A percentile compares a stretch with the other conserved stretches of the same genome.
phyloP scores from a whole-genome alignment of 2,888 invertebrate genomes.

The Lasioglossum zephyrum region DNA sequence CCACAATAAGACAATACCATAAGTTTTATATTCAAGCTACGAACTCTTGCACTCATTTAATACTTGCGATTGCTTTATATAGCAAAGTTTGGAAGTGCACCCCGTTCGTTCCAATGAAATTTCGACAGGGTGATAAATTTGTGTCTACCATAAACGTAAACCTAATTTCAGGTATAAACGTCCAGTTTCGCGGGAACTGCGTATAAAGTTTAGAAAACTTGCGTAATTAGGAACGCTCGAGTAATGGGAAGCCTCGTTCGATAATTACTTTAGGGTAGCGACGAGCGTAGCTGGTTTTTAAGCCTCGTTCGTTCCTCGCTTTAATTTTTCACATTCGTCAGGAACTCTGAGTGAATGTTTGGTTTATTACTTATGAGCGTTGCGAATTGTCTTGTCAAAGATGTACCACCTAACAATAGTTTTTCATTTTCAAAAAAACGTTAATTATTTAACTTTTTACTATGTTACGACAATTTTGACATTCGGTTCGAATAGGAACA shows the following conservation, averaged over 20 bases:
- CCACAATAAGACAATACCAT: not conserved
- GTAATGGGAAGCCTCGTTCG: not conserved
- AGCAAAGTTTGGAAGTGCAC: not conserved
- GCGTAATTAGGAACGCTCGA: not conserved
- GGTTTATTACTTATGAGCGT: not conserved
- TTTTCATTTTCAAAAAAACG: too few relatives aligned
- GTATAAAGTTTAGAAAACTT: constrained; percentile 6
- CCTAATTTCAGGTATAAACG: not conserved
- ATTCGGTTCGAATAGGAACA: not conserved
- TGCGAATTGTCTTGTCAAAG: not conserved
- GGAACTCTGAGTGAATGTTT: not conserved
- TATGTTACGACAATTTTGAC: not conserved
- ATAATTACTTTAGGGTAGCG: not conserved
- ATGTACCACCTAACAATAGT: not conserved
- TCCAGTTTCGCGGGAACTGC: not conserved
- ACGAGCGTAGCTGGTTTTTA: not conserved
- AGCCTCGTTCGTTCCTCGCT: not conserved
- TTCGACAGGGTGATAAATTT: not conserved
- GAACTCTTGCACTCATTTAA: not conserved
- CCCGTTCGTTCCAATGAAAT: not conserved
- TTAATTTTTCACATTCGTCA: not conserved
- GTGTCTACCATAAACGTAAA: not conserved
- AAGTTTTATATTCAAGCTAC: not conserved
- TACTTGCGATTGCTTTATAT: not conserved
- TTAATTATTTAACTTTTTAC: too few relatives aligned